These are phyloP conservation scores for Leucosticte australis DNA, from an alignment of 2,113 vertebrate species.

Conservation along the genomic window DNA sequence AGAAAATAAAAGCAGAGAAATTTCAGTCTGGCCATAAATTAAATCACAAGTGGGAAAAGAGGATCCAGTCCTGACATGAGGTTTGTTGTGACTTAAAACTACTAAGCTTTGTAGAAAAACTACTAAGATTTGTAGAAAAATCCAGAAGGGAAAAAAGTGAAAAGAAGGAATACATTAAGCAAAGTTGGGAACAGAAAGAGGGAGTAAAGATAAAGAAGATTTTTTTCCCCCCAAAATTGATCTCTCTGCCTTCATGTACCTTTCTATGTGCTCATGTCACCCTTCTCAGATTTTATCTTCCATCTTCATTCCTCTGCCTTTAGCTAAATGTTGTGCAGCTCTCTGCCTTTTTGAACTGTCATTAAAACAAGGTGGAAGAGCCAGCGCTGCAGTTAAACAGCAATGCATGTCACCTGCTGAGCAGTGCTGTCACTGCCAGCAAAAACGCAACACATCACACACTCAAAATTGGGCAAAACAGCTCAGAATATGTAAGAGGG, in stretches of 20 bases:
- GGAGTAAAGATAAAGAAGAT: neutral
- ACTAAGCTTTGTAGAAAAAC: neutral
- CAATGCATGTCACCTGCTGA: neutral
- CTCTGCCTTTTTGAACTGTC: neutral
- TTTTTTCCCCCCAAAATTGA: accelerated
- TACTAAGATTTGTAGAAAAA: neutral
- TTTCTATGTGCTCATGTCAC: neutral
- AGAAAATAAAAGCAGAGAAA: neutral
- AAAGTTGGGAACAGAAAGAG: neutral
- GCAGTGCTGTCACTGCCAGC: neutral
- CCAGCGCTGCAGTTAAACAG: neutral
- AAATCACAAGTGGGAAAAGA: neutral
- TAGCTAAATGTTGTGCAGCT: neutral
- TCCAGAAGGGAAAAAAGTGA: neutral
- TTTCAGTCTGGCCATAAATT: neutral
- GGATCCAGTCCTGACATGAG: neutral
- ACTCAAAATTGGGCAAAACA: neutral
- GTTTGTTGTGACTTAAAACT: neutral
- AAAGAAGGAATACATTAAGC: neutral
- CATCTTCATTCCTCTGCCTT: neutral
- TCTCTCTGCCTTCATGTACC: neutral
- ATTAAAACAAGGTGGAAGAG: neutral
- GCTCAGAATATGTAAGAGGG: neutral
- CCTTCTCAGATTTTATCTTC: neutral
- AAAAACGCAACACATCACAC: neutral